A percentile compares a stretch with the other conserved stretches of the same genome.
Conservation (phyloP, 2,888 invertebrate species). For the Melieria omissa region DNA sequence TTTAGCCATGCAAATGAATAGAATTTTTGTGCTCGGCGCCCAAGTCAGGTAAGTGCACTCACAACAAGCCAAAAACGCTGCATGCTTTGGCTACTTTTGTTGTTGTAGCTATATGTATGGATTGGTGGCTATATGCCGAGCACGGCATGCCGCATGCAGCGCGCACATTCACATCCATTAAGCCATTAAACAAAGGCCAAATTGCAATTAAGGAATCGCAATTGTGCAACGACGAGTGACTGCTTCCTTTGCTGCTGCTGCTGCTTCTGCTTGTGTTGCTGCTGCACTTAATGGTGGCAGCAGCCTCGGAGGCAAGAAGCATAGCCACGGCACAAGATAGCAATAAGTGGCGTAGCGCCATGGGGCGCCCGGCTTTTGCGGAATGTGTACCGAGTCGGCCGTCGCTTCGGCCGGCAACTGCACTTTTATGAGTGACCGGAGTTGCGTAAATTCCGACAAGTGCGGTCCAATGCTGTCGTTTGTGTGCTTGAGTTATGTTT, state of each 20-base stretch:
- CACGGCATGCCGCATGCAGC: conserved; percentile 6
- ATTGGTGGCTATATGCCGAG: not conserved
- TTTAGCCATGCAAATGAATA: too few species aligned
- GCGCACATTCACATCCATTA: conserved; percentile 9
- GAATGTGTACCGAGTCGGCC: too few species aligned
- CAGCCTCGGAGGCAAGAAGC: not conserved
- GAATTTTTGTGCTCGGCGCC: too few species aligned
- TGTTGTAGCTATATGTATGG: not conserved
- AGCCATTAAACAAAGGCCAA: conserved; percentile 36
- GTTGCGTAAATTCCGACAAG: too few species aligned
- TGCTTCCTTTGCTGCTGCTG: not conserved
- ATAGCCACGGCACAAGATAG: not conserved
- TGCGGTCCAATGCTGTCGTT: too few species aligned
- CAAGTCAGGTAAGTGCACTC: too few species aligned
- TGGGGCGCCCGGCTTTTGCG: too few species aligned
- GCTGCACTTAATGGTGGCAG: not conserved
- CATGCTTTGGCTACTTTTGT: not conserved
- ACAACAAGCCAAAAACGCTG: not conserved
- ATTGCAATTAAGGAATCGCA: conserved; percentile 37
- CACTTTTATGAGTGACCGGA: too few species aligned
- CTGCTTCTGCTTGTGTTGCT: not conserved
- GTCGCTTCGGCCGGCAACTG: too few species aligned
- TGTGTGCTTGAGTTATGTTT: too few species aligned
- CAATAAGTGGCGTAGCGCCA: not conserved
- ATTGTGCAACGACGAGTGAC: conserved; percentile 14